Percentiles rank a stretch among this genome's conserved stretches.
Evolutionary conservation across 2,888 invertebrate species (phyloP).

Genomic region (Heliconius sara): DNA sequence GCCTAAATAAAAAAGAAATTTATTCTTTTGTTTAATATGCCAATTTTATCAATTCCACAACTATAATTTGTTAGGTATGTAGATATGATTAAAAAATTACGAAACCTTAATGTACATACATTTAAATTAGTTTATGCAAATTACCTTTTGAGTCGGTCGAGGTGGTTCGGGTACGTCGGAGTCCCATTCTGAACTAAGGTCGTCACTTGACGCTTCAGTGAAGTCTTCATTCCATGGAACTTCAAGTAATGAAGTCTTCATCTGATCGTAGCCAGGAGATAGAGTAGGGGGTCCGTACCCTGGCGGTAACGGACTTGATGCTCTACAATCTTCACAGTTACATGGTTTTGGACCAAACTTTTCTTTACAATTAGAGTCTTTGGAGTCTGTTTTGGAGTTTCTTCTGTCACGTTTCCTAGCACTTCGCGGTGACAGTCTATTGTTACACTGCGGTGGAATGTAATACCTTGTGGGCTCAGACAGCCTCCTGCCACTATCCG

Average conservation of each 20-base stretch:
- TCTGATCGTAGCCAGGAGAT: constrained; percentile 90
- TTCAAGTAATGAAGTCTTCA: constrained; percentile 89
- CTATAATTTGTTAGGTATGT: constrained; percentile 23
- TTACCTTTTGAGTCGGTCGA: constrained; percentile 74
- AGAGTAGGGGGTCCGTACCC: constrained; percentile 76
- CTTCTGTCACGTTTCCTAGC: constrained; percentile 74
- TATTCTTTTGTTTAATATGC: constrained; percentile 46
- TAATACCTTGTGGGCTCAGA: constrained; percentile 76
- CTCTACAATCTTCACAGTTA: constrained; percentile 78
- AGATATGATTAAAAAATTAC: constrained; percentile 48
- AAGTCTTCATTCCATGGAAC: constrained; percentile 91
- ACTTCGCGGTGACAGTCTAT: constrained; percentile 75
- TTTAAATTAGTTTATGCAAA: constrained; percentile 37
- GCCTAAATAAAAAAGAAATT: no score
- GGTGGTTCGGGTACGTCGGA: constrained; percentile 88
- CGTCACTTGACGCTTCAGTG: constrained; percentile 95
- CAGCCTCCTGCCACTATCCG: constrained; percentile 70
- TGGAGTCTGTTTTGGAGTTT: constrained; percentile 66
- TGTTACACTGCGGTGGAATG: constrained; percentile 79
- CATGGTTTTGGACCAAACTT: constrained; percentile 72
- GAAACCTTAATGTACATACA: constrained; percentile 14
- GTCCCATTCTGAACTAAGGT: constrained; percentile 96
- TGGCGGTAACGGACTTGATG: constrained; percentile 81
- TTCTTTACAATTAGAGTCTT: constrained; percentile 63
- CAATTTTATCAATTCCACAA: constrained; percentile 1